phyloP scores from a whole-genome alignment of 1,140 invertebrate species.

The Euura lappo region DNA sequence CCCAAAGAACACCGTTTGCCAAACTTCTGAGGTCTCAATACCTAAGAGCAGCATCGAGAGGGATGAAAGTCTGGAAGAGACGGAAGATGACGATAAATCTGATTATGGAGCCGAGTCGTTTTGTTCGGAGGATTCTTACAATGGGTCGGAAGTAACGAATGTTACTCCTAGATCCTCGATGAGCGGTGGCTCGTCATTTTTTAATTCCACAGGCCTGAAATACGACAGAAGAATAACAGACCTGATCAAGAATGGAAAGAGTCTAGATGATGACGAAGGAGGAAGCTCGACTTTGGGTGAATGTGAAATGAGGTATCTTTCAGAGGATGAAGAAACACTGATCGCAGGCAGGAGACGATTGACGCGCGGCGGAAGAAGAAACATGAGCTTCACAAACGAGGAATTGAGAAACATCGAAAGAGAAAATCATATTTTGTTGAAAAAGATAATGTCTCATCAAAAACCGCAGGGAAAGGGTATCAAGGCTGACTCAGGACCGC shows the following conservation, averaged over 20 bases:
- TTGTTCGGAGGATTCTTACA: conserved; percentile 35
- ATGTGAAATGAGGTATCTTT: not conserved
- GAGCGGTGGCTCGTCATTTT: conserved; percentile 17
- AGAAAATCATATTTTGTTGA: conserved; percentile 57
- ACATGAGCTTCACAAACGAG: conserved; percentile 60
- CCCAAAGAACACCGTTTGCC: no score
- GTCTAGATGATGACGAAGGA: not conserved
- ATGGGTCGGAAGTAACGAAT: conserved; percentile 37
- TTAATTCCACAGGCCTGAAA: conserved; percentile 1
- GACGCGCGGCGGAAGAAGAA: conserved; percentile 33
- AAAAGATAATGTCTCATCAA: conserved; percentile 54
- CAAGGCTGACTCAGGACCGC: conserved; percentile 13
- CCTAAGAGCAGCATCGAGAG: not conserved
- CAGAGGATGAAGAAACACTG: conserved; percentile 5
- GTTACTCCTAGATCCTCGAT: conserved; percentile 27
- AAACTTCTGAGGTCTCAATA: not conserved
- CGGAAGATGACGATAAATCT: conserved; percentile 32
- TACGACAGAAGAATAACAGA: not conserved
- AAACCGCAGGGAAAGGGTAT: conserved; percentile 33
- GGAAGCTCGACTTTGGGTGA: conserved; percentile 20
- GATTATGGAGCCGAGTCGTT: conserved; percentile 42
- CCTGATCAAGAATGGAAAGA: not conserved
- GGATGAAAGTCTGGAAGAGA: not conserved
- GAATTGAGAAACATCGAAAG: conserved; percentile 56
- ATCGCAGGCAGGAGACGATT: not conserved